Base-by-base conservation (phyloP, 2,888 invertebrate species). In the Aspidiotus rigidus region DNA sequence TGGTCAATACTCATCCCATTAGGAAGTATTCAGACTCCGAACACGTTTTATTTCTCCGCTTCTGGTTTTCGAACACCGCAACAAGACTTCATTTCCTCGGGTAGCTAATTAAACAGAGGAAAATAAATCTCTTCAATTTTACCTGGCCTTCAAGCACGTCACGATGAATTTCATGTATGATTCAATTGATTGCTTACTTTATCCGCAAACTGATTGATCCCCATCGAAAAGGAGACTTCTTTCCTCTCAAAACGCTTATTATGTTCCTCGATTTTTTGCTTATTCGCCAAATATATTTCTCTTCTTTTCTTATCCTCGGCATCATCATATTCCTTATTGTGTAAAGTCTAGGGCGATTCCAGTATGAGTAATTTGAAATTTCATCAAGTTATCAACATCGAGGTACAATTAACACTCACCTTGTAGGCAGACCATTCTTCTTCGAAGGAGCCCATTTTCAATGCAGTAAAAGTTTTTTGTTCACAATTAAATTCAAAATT, bases 211-310 rank as follows among this genome's bases (percentile, higher is more conserved):
- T 92, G 87, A 81, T 94, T 94, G 75, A 89, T 78, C 64, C 81
- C 83, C 73, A 92, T 78, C 76, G 84, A 85, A 80, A 80, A 93
- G 7, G 83, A 76, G 42, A 85, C 84, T 64, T 82, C 77, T 0
- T 89, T 90, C 75, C 81, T 77, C 74, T 85, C 84, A 79, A 79
- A 90, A 70, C 83, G 80, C 76, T 86, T 84, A 82, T 94, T 94
- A 79, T 94, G 93, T 76, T 86, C 84, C 64, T 89, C 89, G 75
- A 94, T 86, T 78, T 85, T 86, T 76, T 87, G 86, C 75, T 86
- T 86, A 79, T 94, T 93, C 77, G 93, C 92, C 79, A 90, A 85
- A 78, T 86, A 94, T 74, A 93, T 90, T 80, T 93, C 92, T 84
- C 89, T 84, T 63, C 93, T 86, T 80, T 89, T 90, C 74, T 83